Base-by-base conservation (phyloP, 2,113 vertebrate genomes). In the Heloderma charlesbogerti region DNA sequence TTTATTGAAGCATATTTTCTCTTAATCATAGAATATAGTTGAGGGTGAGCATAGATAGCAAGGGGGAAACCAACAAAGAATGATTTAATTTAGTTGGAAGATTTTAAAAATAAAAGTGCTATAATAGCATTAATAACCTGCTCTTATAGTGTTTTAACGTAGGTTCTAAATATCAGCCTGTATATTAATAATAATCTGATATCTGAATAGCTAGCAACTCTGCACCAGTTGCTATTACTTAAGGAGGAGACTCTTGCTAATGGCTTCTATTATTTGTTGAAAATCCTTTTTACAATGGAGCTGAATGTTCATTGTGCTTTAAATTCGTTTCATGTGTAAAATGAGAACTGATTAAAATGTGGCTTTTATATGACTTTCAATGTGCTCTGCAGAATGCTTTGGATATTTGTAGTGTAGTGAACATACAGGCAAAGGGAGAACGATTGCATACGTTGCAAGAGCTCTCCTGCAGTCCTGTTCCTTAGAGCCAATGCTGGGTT, bases 181-280 rank as follows among this genome's bases (percentile, higher is more conserved):
- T 66, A 0, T 87, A 92, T 91, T 94, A 94, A 96, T 94, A 94
- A 96, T 91, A 94, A 95, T 92, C 87, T 84, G 85, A 87, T 1
- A 0, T 72, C 93, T 92, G 92, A 93, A 87, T 22, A 43, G 87
- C 86, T 84, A 94, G 90, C n/a, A 90, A 69, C 40, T 66, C 51
- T n/a, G 79, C 43, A 29, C 48, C 43, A 90, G 92, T 89, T 94
- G 71, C 93, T 92, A 89, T 83, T 94, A 89, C 94, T 95, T 89
- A 51, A 4, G 86, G 95, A 87, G 89, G 95, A 87, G 89, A 94
- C 87, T 86, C 84, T 95, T 94, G 89, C 89, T 95, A 94, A 94
- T 95, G 94, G 93, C 93, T 95, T 96, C 85, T 94, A 87, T 93
- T 96, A 94, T 95, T 97, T 96, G 91, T 94, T 94, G 92, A 93